Base-by-base conservation (phyloP, 2,797 vertebrate species). In the Hyperoplus lanceolatus region DNA sequence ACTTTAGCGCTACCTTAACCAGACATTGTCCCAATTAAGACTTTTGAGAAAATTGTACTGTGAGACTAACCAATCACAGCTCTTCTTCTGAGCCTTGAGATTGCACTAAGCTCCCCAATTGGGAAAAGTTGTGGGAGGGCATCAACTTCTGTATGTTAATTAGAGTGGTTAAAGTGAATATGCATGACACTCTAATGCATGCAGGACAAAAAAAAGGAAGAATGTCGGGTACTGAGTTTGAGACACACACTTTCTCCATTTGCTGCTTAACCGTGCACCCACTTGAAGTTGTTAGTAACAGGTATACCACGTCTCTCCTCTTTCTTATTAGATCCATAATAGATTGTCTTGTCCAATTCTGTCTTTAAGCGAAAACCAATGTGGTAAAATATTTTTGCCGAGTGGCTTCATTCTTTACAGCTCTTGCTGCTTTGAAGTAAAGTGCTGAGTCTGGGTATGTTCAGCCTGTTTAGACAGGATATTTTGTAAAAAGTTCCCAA, bases 81-180 rank as follows among this genome's bases (percentile, higher is more conserved):
- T 70, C 15, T 21, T 60, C 29, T 50, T 29, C n/a, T 70, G 67
- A 75, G 70, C 61, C 57, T 5, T 63, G 58, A 60, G 55, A 78
- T 78, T 62, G 57, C 70, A 50, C 50, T 50, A 57, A 79, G 46
- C 75, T 68, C 58, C 43, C 42, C 74, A 74, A 71, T 81, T 70
- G 60, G 70, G 57, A 63, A 73, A 50, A 77, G 58, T 14, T 38
- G 67, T 62, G 55, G 41, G 39, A 62, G 45, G 29, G 62, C 62
- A 71, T 77, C 78, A 70, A 50, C 41, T 62, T 70, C 66, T 45
- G 46, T 29, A 46, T 73, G 59, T 72, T 69, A 76, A 80, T 76
- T 59, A 51, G 64, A 12, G 21, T 72, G 64, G 56, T 79, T 73
- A 49, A 60, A 69, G 68, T 79, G 81, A 83, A 62, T 58, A 13